Base-by-base conservation (phyloP, 2,888 invertebrate species). In the Agrochola macilenta region DNA sequence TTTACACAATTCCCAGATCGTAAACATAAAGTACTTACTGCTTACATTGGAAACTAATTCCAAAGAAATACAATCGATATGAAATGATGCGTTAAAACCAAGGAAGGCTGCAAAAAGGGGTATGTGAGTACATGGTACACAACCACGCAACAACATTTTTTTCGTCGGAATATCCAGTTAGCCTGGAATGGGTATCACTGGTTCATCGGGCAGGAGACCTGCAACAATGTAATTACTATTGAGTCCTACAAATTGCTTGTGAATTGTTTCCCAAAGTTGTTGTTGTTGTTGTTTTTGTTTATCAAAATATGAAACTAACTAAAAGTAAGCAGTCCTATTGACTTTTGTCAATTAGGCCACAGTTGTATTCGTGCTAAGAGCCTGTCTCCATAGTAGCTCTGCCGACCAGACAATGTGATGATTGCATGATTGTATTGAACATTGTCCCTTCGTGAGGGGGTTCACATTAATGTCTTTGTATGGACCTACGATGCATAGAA, bases 1-100 rank as follows among this genome's bases (percentile, higher is more conserved):
- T 87, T 79, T 84, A 66, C 61, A 30, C 46, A 70, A 69, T 88
- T 88, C 86, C 76, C 83, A 87, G 86, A 75, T 81, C 87, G 70
- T 87, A 86, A 88, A 87, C 78, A 74, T 80, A 35, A 81, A 69
- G 52, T 68, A 75, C 72, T 46, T 54, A 69, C 58, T 65, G 14
- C 14, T 46, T 46, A 69, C 68, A 70, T 64, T 76, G 70, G 43
- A 78, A 85, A 74, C 46, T 63, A 69, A 60, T 68, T 77, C 69
- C 54, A 76, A 82, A 82, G 79, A 80, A 82, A 81, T 49, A 84
- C 79, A 87, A 86, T 80, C 71, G 77, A 74, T 84, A 87, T 78
- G 76, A 75, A 79, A 73, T 87, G 72, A 87, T 69, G 88, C 88
- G 81, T 82, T 79, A 78, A 80, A 77, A 73, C 72, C 74, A 66